Percentiles rank a stretch among this genome's conserved stretches.
These are phyloP conservation scores for Autographa pulchrina DNA, from an alignment of 2,888 invertebrate species.

Conservation along the genomic window DNA sequence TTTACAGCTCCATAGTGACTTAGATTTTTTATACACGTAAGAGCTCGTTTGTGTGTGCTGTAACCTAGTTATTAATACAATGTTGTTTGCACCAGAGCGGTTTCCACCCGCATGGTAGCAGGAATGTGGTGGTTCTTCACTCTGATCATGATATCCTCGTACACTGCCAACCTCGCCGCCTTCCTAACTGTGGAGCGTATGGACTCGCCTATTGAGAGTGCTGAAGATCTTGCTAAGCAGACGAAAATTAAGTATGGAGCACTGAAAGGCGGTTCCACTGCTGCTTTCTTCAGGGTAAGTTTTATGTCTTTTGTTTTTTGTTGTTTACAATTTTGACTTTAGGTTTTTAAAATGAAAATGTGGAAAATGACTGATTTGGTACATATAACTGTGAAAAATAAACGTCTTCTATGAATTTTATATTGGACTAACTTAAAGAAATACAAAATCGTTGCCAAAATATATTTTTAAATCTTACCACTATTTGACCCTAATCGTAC, in stretches of 20 bases:
- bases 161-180: constrained; percentile 98
- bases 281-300: constrained; percentile 97
- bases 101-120: constrained; percentile 96
- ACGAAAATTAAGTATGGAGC: constrained; percentile 99
- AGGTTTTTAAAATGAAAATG: too few relatives aligned
- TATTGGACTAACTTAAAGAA: too few relatives aligned
- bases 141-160: constrained; percentile 98
- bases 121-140: constrained; percentile 99
- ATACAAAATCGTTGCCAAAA: too few relatives aligned
- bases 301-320: too few relatives aligned
- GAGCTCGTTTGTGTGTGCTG: constrained; percentile 20
- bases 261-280: constrained; percentile 97
- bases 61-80: constrained; percentile 34
- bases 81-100: constrained; percentile 90
- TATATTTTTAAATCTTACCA: too few relatives aligned
- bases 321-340: neutral
- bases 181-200: constrained; percentile 97
- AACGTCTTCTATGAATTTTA: too few relatives aligned
- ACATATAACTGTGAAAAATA: too few relatives aligned
- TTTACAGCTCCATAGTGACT: constrained; percentile 18
- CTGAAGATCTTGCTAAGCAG: constrained; percentile 98
- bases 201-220: constrained; percentile 98
- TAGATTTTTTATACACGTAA: constrained; percentile 27
- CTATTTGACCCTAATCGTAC: too few relatives aligned
- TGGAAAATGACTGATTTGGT: too few relatives aligned